Evolutionary conservation across 2,113 vertebrate genomes (phyloP).

Genomic region (Lophius piscatorius): DNA sequence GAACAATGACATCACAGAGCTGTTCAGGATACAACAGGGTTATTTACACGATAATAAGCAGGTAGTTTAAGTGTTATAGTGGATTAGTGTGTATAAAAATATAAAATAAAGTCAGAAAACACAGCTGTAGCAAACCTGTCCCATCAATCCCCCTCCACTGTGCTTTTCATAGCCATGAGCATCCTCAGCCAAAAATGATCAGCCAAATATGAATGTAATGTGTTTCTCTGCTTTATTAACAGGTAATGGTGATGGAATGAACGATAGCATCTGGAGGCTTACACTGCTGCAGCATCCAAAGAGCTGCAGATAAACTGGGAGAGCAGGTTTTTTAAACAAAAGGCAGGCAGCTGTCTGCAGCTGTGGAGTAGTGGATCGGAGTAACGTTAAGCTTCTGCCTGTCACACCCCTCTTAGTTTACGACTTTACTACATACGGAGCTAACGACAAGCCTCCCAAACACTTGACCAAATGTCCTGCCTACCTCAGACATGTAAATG

Average conservation of each 20-base stretch:
- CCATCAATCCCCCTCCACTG: constrained; percentile 14
- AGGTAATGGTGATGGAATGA: constrained; percentile 25
- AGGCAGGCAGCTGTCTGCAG: constrained; percentile 28
- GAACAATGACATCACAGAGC: too few relatives aligned
- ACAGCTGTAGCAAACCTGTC: too few relatives aligned
- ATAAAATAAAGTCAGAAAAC: too few relatives aligned
- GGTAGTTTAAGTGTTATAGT: too few relatives aligned
- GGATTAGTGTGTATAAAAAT: too few relatives aligned
- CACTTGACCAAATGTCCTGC: background rate
- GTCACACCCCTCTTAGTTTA: constrained; percentile 67
- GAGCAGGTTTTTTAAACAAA: constrained; percentile 41
- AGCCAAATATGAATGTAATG: constrained; percentile 57
- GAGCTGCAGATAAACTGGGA: too few relatives aligned
- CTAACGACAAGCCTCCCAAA: constrained; percentile 50
- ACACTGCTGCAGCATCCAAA: background rate
- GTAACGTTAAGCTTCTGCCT: too few relatives aligned
- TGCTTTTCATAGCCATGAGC: constrained; percentile 45
- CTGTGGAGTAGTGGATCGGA: constrained; percentile 25
- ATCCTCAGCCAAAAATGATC: constrained; percentile 49
- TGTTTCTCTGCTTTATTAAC: constrained; percentile 53
- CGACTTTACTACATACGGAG: constrained; percentile 37
- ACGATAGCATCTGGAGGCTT: constrained; percentile 9
- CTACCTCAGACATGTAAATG: background rate
- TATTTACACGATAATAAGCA: too few relatives aligned
- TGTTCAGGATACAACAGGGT: too few relatives aligned